Base-by-base conservation (phyloP, 2,797 vertebrate species). In the Neosilurus hyrtlii region DNA sequence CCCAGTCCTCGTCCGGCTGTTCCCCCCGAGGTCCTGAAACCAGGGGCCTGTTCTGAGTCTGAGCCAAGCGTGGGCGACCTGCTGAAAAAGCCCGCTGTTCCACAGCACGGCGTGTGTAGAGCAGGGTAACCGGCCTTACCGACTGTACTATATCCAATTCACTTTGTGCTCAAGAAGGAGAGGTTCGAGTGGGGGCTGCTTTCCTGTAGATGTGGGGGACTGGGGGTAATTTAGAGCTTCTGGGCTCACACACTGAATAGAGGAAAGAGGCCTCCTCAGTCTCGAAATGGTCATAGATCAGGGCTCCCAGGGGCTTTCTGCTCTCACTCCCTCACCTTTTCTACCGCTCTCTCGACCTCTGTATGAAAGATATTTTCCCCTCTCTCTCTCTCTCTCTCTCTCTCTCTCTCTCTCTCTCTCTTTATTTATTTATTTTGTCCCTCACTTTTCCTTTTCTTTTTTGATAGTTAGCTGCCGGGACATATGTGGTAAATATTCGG, bases 311-410 rank as follows among this genome's bases (percentile, higher is more conserved):
- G 71, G 83, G 88, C 63, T 85, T 84, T 52, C 77, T 73, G 66
- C 74, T 87, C 83, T 74, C 80, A 78, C 84, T 86, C 88, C 86
- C 86, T 79, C 89, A 88, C 89, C 83, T 87, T 88, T 89, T 84
- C 83, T 82, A 59, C 82, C 70, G 77, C 73, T n/a, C 81, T 74
- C 59, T 81, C 74, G 65, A 68, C 73, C 84, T 74, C 81, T 83
- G 54, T 63, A 59, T 86, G 83, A 89, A 78, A 70, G 73, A 89
- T 81, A 77, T 26, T 73, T 74, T 80, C 80, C 86, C 49, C 30
- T 67, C 49, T 22, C 16, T 67, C 26, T 52, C 82, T 56, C 57
- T 63, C 49, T 37, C 68, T 54, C 37, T 68, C 82, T 80, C 24
- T 81, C 16, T 67, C 26, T 52, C 82, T 56, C 57, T 63, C 49